phyloP scores from a whole-genome alignment of 1,140 invertebrate species.

The Metopolophium dirhodum region DNA sequence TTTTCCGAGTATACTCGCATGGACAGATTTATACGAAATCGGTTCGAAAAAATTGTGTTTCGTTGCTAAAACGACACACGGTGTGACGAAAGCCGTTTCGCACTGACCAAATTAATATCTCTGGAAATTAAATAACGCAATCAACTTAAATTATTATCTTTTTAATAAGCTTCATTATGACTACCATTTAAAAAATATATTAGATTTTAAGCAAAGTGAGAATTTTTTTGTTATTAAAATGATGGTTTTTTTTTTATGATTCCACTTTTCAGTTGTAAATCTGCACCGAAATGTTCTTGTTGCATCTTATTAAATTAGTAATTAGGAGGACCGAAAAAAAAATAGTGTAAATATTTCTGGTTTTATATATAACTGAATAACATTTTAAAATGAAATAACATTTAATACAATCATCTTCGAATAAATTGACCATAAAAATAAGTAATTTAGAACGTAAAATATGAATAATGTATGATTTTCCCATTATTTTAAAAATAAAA shows the following conservation, averaged over 20 bases:
- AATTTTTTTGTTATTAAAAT: not conserved
- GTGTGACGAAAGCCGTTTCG: not conserved
- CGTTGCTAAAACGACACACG: not conserved
- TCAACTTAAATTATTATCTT: not conserved
- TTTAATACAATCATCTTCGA: not conserved
- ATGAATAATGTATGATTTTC: not conserved
- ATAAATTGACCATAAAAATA: not conserved
- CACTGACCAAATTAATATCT: not conserved
- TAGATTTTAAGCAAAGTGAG: not conserved
- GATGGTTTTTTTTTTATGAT: not conserved
- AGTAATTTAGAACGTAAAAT: not conserved
- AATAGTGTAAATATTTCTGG: not conserved
- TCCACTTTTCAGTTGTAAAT: not conserved
- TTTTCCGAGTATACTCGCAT: not conserved
- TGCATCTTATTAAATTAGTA: not conserved
- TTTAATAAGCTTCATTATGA: not conserved
- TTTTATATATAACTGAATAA: not conserved
- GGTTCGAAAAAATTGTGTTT: not conserved
- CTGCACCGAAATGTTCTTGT: not conserved
- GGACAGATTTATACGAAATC: not conserved
- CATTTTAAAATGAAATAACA: not conserved
- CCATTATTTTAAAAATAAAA: not conserved
- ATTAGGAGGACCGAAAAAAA: not conserved
- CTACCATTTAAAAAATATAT: not conserved
- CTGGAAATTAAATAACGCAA: not conserved